Base-by-base conservation (phyloP, 2,113 vertebrate genomes). In the Halcyon malimbica region DNA sequence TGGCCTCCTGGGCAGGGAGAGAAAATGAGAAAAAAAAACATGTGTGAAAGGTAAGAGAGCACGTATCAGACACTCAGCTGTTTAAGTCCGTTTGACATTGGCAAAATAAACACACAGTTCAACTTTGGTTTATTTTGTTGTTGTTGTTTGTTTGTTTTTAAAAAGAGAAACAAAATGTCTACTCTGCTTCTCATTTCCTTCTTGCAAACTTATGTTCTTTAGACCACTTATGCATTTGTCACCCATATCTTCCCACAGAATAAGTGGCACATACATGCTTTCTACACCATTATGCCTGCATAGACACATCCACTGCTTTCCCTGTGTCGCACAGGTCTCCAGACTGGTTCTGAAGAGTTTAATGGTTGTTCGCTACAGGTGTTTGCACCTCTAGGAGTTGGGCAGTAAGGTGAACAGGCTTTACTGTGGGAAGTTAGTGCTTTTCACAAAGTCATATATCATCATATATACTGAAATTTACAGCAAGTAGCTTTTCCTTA, bases 1-100 rank as follows among this genome's bases (percentile, higher is more conserved):
- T 94, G 13, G 99, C 99, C 95, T 99, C 99, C 99, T 99, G 96
- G 46, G 18, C 14, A 8, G 28, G 19, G 12, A 51, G 44, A 82
- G 13, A 76, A 44, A 19, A 50, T 6, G 42, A 54, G 37, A 8
- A 12, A 9, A 12, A 9, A 68, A 23, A 60, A 3, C 10, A 46
- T 0, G 4, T 11, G 17, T 33, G 42, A 39, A 93, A 73, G 29
- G 69, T 37, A 63, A 63, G 42, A 59, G 46, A 71, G 41, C 33
- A 56, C 26, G 6, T 7, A 33, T 10, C 64, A 70, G 56, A 42
- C 18, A 19, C 4, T 37, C 6, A 0, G 5, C 8, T 46, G 10
- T 25, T 64, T 11, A 73, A 46, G 13, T 39, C 29, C 69, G 20
- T 42, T n/a, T 53, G 53, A 64, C 11, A 20, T 2, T 62, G 33